Evolutionary conservation across 1,140 invertebrate species (phyloP).

Genomic region (Aradophagus sp.): DNA sequence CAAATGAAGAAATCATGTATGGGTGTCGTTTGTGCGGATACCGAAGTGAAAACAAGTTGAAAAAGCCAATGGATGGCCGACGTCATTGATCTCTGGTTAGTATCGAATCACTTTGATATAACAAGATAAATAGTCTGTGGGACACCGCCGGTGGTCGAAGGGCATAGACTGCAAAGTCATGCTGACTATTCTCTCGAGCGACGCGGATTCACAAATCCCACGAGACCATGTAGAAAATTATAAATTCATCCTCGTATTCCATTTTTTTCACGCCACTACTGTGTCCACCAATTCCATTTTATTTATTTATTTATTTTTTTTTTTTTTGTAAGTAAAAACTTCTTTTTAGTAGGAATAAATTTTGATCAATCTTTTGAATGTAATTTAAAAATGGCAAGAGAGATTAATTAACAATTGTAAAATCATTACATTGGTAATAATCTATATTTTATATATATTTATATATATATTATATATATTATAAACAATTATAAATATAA

Average conservation of each 20-base stretch:
- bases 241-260: slow-evolving; percentile 38
- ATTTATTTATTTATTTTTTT: too few species aligned
- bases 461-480: too few species aligned
- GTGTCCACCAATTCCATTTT: too few species aligned
- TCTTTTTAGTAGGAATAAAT: too few species aligned
- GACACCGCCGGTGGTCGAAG: slow-evolving; percentile 65
- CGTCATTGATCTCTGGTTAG: slow-evolving; percentile 65
- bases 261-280: too few species aligned
- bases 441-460: too few species aligned
- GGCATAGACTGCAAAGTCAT: slow-evolving; percentile 65
- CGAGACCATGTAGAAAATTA: slow-evolving; percentile 39
- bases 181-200: slow-evolving; percentile 62
- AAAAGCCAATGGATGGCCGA: slow-evolving; percentile 44
- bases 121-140: slow-evolving; percentile 71
- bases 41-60: slow-evolving; percentile 30
- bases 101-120: slow-evolving; percentile 68
- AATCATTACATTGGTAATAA: too few species aligned
- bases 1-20: slow-evolving; percentile 5
- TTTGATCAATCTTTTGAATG: too few species aligned
- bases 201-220: slow-evolving; percentile 49
- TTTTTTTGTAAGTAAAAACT: too few species aligned
- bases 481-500: too few species aligned
- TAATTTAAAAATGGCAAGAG: too few species aligned
- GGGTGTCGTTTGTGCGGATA: slow-evolving; percentile 21
- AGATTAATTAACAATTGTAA: too few species aligned